Percentiles rank a stretch among this genome's conserved stretches.
Evolutionary conservation across 1,140 invertebrate genomes (phyloP).

Genomic region (Dinothrombium tinctorium): DNA sequence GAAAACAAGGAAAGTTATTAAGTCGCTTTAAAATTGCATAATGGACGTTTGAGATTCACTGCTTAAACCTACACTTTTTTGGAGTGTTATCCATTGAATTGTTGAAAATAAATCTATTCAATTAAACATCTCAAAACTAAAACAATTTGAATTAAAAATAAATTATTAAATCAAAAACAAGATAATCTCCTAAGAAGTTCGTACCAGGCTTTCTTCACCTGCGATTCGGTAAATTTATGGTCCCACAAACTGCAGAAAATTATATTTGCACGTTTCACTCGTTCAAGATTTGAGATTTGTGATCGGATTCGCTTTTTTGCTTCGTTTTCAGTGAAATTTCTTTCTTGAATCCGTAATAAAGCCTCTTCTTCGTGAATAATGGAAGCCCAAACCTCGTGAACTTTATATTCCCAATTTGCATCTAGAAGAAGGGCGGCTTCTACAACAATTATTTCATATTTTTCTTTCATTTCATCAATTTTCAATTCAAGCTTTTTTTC

Average conservation of each 20-base stretch:
- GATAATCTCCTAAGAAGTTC: neutral
- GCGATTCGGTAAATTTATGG: constrained; percentile 47
- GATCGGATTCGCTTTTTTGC: constrained; percentile 42
- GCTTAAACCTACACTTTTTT: too few relatives aligned
- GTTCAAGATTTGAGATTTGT: constrained; percentile 49
- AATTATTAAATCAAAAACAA: too few relatives aligned
- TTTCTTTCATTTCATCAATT: constrained; percentile 12
- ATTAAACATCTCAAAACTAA: too few relatives aligned
- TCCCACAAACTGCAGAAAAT: constrained; percentile 74
- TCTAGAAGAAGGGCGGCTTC: constrained; percentile 79
- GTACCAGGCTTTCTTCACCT: constrained; percentile 35
- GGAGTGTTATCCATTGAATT: too few relatives aligned
- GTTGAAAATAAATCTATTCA: too few relatives aligned
- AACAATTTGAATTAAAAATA: too few relatives aligned
- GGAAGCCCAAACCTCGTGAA: constrained; percentile 76
- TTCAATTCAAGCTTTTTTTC: constrained; percentile 29
- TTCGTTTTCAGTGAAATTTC: constrained; percentile 51
- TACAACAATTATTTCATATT: constrained; percentile 44
- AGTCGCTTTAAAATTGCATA: too few relatives aligned
- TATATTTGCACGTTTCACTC: constrained; percentile 52
- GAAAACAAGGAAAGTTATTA: too few relatives aligned
- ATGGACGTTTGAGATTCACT: too few relatives aligned
- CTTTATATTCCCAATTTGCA: constrained; percentile 52
- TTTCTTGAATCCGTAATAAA: constrained; percentile 41
- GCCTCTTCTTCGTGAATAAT: constrained; percentile 62